phyloP scores from a whole-genome alignment of 2,797 vertebrate species.

The Gobionotothen gibberifrons region DNA sequence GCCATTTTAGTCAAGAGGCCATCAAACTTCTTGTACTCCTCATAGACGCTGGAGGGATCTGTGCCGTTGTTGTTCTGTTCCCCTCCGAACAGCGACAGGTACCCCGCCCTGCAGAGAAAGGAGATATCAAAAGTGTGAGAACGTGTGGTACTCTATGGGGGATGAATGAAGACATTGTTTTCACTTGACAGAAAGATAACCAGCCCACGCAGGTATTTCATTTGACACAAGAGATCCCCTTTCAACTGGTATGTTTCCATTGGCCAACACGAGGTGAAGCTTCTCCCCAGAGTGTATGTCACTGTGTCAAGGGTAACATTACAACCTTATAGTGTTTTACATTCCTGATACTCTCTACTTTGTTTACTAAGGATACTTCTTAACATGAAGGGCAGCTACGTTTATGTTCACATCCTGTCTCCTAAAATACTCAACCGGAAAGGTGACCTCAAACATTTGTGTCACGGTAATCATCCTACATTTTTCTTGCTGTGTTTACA shows the following conservation, averaged over 20 bases:
- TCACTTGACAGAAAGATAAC: conserved; percentile 34
- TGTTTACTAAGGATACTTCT: neutral
- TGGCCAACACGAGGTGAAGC: neutral
- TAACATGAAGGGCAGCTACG: neutral
- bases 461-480: conserved; percentile 6
- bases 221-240: neutral
- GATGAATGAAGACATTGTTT: neutral
- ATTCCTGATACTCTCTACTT: neutral
- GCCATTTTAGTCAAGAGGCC: conserved; percentile 86
- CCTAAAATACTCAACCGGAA: conserved; percentile 9
- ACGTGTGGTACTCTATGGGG: neutral
- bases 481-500: conserved; percentile 69
- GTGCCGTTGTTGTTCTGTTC: conserved; percentile 75
- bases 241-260: conserved; percentile 36
- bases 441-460: conserved; percentile 21
- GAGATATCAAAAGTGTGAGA: conserved; percentile 4
- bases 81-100: conserved; percentile 86
- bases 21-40: conserved; percentile 85
- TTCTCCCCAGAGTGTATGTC: neutral
- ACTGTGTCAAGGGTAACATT: neutral
- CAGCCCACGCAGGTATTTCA: neutral
- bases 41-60: conserved; percentile 79
- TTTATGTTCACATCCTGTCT: neutral
- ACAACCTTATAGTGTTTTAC: neutral
- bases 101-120: conserved; percentile 83